Conservation (phyloP, 2,797 vertebrate species). For the Micrastur ruficollis region DNA sequence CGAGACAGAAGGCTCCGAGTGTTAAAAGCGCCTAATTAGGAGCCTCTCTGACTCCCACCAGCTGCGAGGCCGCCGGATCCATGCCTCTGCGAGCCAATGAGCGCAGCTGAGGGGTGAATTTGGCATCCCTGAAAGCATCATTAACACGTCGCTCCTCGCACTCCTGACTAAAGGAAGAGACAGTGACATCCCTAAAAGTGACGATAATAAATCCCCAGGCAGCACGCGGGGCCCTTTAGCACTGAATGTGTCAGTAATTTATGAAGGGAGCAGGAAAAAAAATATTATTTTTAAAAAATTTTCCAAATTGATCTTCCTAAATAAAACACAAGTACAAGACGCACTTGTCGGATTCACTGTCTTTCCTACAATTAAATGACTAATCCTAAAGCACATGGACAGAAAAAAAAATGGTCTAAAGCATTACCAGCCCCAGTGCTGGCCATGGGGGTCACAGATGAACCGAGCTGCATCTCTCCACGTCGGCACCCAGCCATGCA, state of each 20-base stretch:
- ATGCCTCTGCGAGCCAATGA: neutral
- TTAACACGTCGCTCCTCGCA: neutral
- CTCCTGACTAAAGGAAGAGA: neutral
- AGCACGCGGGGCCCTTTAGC: neutral
- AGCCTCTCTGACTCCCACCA: neutral
- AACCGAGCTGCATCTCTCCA: neutral
- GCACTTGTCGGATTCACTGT: neutral
- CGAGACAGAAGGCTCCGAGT: neutral
- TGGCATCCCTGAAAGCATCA: neutral
- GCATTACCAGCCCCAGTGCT: accelerated
- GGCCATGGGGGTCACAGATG: neutral
- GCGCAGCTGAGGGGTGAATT: neutral
- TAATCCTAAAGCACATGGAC: neutral
- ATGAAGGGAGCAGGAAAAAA: neutral
- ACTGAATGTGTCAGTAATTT: neutral
- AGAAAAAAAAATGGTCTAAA: accelerated
- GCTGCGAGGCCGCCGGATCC: neutral
- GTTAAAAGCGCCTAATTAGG: conserved; percentile 28
- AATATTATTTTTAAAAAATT: too few relatives aligned
- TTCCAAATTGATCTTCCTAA: neutral
- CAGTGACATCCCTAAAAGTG: neutral
- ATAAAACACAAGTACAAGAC: neutral
- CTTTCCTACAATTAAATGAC: neutral
- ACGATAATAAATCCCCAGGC: conserved; percentile 55
- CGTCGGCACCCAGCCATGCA: accelerated